phyloP scores from a whole-genome alignment of 2,113 vertebrate species.

The Pedetes capensis region DNA sequence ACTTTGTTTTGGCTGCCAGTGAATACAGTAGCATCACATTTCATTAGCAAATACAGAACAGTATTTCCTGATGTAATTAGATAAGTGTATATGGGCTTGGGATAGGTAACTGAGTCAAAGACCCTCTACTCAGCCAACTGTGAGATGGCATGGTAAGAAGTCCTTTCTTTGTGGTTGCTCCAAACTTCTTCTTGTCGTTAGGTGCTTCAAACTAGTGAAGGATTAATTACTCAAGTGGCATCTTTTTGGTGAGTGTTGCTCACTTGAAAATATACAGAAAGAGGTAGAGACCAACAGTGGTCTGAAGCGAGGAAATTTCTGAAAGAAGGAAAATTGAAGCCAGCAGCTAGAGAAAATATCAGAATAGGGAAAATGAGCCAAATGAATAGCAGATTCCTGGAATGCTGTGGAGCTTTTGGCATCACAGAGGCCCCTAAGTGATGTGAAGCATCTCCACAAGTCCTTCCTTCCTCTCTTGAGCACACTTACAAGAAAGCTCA shows the following conservation, averaged over 20 bases:
- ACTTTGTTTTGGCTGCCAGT: slow-evolving; percentile 68
- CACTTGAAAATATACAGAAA: background rate
- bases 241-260: background rate
- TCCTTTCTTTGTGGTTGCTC: background rate
- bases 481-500: background rate
- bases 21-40: slow-evolving; percentile 68
- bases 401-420: background rate
- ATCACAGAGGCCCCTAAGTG: background rate
- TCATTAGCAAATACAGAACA: slow-evolving; percentile 70
- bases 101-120: background rate
- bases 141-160: background rate
- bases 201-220: background rate
- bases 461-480: background rate
- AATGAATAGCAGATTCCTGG: background rate
- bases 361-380: background rate
- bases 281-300: background rate
- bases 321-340: background rate
- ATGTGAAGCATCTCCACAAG: background rate
- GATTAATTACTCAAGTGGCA: background rate
- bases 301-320: background rate
- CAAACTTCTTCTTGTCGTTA: too few species aligned
- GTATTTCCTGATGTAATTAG: slow-evolving; percentile 77
- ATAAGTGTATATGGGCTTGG: slow-evolving; percentile 54
- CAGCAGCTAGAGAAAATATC: background rate
- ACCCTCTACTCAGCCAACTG: background rate